Evolutionary conservation across 2,888 invertebrate species (phyloP).

Genomic region (Drosophila cognata): DNA sequence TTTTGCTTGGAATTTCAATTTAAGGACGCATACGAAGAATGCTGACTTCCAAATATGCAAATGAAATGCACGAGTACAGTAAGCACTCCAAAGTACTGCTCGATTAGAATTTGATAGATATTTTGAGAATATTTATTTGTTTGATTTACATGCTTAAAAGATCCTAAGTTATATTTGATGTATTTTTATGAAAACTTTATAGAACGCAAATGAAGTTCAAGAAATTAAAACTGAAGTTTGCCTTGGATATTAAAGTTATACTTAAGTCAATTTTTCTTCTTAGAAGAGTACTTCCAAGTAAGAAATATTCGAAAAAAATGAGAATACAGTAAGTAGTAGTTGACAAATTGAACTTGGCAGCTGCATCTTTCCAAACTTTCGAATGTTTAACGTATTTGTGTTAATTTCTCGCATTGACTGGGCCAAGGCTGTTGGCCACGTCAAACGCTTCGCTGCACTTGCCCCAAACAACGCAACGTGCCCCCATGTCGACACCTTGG

Average conservation of each 20-base stretch:
- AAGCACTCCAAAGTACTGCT: background rate
- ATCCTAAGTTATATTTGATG: background rate
- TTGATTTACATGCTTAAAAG: background rate
- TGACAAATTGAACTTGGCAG: background rate
- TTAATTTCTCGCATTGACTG: slow-evolving; percentile 18
- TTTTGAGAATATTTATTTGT: background rate
- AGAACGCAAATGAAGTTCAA: background rate
- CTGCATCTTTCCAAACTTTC: background rate
- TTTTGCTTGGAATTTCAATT: background rate
- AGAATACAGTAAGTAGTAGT: background rate
- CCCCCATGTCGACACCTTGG: slow-evolving; percentile 41
- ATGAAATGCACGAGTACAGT: slow-evolving; percentile 45
- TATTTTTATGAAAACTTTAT: no score
- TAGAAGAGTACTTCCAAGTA: background rate
- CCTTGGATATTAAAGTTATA: background rate
- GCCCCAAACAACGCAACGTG: slow-evolving; percentile 23
- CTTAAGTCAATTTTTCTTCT: background rate
- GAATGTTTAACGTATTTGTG: slow-evolving; percentile 22
- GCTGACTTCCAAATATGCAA: slow-evolving; percentile 43
- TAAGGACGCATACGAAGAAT: background rate
- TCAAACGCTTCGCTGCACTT: slow-evolving; percentile 61
- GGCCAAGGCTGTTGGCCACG: slow-evolving; percentile 43
- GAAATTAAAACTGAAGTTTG: background rate
- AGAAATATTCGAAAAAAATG: background rate
- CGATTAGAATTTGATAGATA: background rate